These are phyloP conservation scores for Polypterus senegalus DNA, from an alignment of 2,113 vertebrate species.

Conservation along the genomic window DNA sequence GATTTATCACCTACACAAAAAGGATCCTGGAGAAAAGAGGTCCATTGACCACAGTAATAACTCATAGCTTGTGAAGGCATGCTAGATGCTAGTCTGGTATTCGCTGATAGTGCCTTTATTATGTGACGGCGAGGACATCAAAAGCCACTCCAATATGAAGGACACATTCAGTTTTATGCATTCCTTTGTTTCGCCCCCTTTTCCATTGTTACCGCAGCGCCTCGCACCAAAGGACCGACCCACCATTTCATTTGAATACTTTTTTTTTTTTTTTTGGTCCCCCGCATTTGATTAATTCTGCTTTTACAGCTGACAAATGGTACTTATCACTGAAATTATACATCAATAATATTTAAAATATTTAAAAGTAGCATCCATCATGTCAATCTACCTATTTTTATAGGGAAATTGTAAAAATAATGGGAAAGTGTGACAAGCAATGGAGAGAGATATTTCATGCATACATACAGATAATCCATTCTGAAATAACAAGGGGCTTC, in stretches of 20 bases:
- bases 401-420: background rate
- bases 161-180: constrained; percentile 5
- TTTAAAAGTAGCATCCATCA: background rate
- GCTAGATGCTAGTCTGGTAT: constrained; percentile 36
- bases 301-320: too few species aligned
- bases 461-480: background rate
- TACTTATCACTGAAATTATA: background rate
- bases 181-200: background rate
- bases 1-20: constrained; percentile 57
- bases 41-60: constrained; percentile 48
- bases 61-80: constrained; percentile 40
- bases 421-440: background rate
- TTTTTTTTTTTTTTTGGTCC: too few species aligned
- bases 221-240: too few species aligned
- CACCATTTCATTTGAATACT: too few species aligned
- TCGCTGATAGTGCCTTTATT: constrained; percentile 44
- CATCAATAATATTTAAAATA: background rate
- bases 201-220: too few species aligned
- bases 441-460: background rate
- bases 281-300: too few species aligned
- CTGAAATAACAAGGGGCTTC: background rate
- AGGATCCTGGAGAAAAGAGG: constrained; percentile 48
- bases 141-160: constrained; percentile 7
- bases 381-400: background rate
- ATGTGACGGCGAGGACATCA: constrained; percentile 18